Percentiles rank a stretch among this genome's conserved stretches.
phyloP scores from a whole-genome alignment of 2,113 vertebrate species.

The Gorsachius goisagi region DNA sequence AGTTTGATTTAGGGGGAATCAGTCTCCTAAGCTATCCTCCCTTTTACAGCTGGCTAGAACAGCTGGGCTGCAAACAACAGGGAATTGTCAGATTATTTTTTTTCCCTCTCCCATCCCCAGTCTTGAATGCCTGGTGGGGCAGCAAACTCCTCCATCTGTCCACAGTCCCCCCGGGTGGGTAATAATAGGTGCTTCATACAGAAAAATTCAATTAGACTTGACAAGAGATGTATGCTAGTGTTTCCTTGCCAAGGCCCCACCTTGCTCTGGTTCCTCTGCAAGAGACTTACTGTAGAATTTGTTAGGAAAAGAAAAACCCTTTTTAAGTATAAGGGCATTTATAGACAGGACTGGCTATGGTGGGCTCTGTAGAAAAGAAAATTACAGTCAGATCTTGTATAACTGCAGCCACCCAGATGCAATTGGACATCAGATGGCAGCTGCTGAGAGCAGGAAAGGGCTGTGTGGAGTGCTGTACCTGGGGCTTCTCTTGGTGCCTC shows the following conservation, averaged over 20 bases:
- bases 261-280: not conserved
- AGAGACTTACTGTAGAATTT: not conserved
- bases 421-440: not conserved
- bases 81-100: not conserved
- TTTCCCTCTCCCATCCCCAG: not conserved
- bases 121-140: not conserved
- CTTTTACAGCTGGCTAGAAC: not conserved
- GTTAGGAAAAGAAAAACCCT: not conserved
- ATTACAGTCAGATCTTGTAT: not conserved
- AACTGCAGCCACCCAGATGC: not conserved
- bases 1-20: not conserved
- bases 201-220: conserved; percentile 42
- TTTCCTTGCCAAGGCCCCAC: not conserved
- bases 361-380: not conserved
- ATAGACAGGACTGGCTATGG: not conserved
- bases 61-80: not conserved
- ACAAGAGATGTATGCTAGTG: conserved; percentile 8
- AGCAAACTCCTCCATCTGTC: conserved; percentile 36
- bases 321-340: not conserved
- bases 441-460: not conserved
- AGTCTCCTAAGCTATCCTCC: not conserved
- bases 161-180: not conserved
- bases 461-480: not conserved
- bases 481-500: not conserved
- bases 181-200: conserved; percentile 21